Evolutionary conservation across 1,140 invertebrate genomes (phyloP).

Genomic region (Drosophila cardini): DNA sequence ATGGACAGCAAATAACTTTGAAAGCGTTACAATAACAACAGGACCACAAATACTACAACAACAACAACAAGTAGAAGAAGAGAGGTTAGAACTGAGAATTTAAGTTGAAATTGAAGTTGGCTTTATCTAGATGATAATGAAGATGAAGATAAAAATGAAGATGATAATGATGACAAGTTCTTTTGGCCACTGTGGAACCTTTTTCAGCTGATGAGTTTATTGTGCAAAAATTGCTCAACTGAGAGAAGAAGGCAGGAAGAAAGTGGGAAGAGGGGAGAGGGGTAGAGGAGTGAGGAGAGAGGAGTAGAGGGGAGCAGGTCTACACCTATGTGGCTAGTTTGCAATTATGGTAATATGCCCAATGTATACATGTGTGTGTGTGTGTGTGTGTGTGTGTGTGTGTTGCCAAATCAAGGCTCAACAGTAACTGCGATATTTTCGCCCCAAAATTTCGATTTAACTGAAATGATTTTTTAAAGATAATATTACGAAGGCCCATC

Average conservation of each 20-base stretch:
- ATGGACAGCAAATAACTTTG: constrained; percentile 83
- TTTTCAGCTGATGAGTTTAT: constrained; percentile 52
- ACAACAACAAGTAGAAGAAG: constrained; percentile 11
- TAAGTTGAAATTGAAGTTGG: constrained; percentile 37
- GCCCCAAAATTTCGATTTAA: constrained; percentile 75
- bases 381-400: constrained; percentile 3
- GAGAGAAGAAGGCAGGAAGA: not conserved
- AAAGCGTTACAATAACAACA: constrained; percentile 75
- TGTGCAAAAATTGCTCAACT: constrained; percentile 23
- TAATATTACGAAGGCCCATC: constrained; percentile 72
- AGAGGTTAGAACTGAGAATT: constrained; percentile 27
- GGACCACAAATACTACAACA: constrained; percentile 52
- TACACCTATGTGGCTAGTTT: constrained; percentile 39
- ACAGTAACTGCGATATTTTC: constrained; percentile 44
- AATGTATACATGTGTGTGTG: constrained; percentile 5
- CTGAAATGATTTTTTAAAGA: constrained; percentile 81
- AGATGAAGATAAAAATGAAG: constrained; percentile 19
- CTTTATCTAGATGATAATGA: constrained; percentile 32
- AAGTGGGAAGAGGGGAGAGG: not conserved
- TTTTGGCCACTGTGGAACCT: constrained; percentile 24
- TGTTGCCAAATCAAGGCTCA: not conserved
- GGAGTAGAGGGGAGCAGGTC: not conserved
- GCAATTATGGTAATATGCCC: constrained; percentile 48
- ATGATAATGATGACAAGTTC: constrained; percentile 53
- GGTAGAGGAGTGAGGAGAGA: not conserved